These are phyloP conservation scores for Muntiacus reevesi DNA, from an alignment of 2,113 vertebrate genomes.

Conservation along the genomic window DNA sequence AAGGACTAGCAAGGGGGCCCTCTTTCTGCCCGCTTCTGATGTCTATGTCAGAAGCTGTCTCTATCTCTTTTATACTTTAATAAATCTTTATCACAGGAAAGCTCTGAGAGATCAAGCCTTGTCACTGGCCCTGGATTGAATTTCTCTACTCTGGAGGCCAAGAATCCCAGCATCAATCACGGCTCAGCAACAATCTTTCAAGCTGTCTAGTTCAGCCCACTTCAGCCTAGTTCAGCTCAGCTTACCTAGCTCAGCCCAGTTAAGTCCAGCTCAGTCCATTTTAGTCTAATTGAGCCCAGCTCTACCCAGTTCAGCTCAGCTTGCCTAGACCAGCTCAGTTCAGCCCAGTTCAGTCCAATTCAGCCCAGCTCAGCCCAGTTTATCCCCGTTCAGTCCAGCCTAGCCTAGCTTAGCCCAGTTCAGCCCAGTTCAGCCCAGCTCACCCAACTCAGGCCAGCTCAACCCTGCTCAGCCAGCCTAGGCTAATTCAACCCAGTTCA, in stretches of 20 bases:
- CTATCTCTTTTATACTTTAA: background rate
- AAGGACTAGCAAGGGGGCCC: background rate
- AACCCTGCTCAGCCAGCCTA: accelerated
- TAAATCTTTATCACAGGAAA: background rate
- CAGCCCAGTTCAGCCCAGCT: accelerated
- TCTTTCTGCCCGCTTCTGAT: background rate
- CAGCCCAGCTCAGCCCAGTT: accelerated
- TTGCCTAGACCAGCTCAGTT: accelerated
- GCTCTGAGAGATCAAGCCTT: background rate
- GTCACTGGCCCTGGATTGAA: background rate
- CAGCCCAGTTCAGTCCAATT: accelerated
- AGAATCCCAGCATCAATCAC: background rate
- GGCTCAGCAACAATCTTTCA: background rate
- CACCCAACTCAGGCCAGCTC: accelerated
- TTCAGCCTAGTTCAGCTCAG: accelerated
- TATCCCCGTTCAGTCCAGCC: accelerated
- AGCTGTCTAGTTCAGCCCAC: accelerated
- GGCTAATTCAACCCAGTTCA: accelerated
- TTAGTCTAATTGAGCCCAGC: background rate
- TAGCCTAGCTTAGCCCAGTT: accelerated
- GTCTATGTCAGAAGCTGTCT: background rate
- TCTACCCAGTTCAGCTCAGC: accelerated
- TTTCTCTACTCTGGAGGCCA: background rate
- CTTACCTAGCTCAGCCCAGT: background rate
- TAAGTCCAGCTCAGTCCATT: accelerated